A percentile compares a stretch with the other conserved stretches of the same genome.
Evolutionary conservation across 2,888 invertebrate species (phyloP).

Genomic region (Heliconius cydno): DNA sequence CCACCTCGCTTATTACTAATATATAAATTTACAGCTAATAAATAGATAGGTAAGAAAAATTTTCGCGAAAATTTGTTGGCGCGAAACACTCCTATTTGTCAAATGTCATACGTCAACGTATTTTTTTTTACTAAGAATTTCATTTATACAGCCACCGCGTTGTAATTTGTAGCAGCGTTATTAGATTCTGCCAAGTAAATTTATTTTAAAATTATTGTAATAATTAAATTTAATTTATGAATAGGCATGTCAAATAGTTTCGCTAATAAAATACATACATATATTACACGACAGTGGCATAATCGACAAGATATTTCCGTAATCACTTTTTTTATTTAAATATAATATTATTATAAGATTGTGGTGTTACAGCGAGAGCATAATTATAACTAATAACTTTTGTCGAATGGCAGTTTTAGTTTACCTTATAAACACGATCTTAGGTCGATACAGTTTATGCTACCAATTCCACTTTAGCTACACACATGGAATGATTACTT

Average conservation of each 20-base stretch:
- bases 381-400: constrained; percentile 43
- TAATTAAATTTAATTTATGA: constrained; percentile 13
- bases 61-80: constrained; percentile 44
- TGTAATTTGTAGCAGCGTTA: not conserved
- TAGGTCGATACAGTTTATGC: constrained; percentile 54
- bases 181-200: not conserved
- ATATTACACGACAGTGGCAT: constrained; percentile 18
- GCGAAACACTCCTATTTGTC: constrained; percentile 41
- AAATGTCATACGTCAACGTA: constrained; percentile 12
- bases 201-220: constrained; percentile 9
- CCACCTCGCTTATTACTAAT: constrained; percentile 65
- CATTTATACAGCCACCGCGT: constrained; percentile 13
- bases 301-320: constrained; percentile 33
- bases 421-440: constrained; percentile 63
- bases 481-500: constrained; percentile 74
- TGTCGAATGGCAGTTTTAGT: constrained; percentile 63
- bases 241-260: not conserved
- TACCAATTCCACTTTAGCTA: constrained; percentile 64
- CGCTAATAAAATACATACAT: not conserved
- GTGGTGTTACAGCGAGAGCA: constrained; percentile 42
- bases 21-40: constrained; percentile 47
- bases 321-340: constrained; percentile 32
- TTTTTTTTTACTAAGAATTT: constrained; percentile 25
- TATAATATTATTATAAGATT: constrained; percentile 38
- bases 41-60: constrained; percentile 41